Evolutionary conservation across 2,888 invertebrate species (phyloP).

Genomic region (Mythimna loreyi): DNA sequence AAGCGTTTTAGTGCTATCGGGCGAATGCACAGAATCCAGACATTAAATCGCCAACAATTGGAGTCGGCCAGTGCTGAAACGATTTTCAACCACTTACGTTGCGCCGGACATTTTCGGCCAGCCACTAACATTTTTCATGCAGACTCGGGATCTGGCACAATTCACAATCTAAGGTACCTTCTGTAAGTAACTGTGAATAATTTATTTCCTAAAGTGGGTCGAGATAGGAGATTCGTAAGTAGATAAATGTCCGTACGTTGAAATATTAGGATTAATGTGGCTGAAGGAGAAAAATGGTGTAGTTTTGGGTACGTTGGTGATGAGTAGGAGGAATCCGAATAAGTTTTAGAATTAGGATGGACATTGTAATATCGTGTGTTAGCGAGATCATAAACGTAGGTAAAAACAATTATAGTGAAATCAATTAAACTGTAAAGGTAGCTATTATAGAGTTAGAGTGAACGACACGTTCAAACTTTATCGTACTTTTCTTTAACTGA

Average conservation of each 20-base stretch:
- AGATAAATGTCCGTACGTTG: conserved; percentile 62
- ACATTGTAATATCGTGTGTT: not conserved
- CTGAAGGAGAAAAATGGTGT: conserved; percentile 43
- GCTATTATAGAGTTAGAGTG: not conserved
- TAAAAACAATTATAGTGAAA: not conserved
- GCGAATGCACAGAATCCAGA: conserved; percentile 67
- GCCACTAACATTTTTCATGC: conserved; percentile 75
- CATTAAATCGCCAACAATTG: conserved; percentile 74
- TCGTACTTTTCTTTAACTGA: no score
- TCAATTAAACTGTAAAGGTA: not conserved
- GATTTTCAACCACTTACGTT: conserved; percentile 76
- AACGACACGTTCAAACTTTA: no score
- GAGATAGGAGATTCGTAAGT: conserved; percentile 62
- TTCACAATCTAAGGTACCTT: conserved; percentile 58
- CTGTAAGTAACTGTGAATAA: conserved; percentile 61
- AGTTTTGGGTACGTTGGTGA: conserved; percentile 29
- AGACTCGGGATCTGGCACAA: conserved; percentile 65
- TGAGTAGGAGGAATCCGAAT: not conserved
- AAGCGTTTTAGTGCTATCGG: conserved; percentile 65
- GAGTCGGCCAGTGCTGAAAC: conserved; percentile 70
- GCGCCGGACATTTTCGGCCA: conserved; percentile 68
- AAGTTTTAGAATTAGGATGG: not conserved
- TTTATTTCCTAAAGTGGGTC: conserved; percentile 63
- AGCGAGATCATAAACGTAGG: not conserved
- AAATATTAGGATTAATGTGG: conserved; percentile 62